These are phyloP conservation scores for Spatulosminthurus flaviceps DNA, from an alignment of 2,888 invertebrate species.

Conservation along the genomic window DNA sequence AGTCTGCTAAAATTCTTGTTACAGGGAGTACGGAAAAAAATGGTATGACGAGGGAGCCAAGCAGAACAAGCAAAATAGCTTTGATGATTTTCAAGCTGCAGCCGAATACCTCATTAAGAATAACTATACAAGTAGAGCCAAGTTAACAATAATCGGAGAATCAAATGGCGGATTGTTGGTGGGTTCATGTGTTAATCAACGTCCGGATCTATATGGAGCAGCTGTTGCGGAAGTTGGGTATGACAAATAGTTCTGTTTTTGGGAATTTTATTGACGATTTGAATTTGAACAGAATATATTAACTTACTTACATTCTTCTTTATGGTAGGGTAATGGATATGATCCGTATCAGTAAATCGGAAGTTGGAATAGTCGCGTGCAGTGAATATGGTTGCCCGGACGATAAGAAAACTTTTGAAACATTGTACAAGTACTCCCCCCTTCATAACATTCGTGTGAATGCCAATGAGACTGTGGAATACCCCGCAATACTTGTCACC, in stretches of 20 bases:
- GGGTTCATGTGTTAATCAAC: constrained; percentile 92
- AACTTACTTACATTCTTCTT: not conserved
- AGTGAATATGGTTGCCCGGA: constrained; percentile 96
- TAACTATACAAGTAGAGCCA: constrained; percentile 77
- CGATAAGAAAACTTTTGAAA: constrained; percentile 81
- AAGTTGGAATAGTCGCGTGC: constrained; percentile 95
- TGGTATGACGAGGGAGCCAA: constrained; percentile 43
- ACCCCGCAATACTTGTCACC: constrained; percentile 90
- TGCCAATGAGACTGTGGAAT: constrained; percentile 71
- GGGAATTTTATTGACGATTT: not conserved
- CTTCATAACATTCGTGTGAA: constrained; percentile 89
- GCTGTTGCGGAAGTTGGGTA: constrained; percentile 94
- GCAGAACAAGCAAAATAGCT: constrained; percentile 82
- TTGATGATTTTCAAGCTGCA: constrained; percentile 94
- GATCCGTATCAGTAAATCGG: constrained; percentile 97
- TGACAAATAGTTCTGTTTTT: constrained; percentile 74
- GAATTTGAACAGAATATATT: not conserved
- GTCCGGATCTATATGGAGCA: constrained; percentile 92
- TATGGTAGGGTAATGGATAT: constrained; percentile 91
- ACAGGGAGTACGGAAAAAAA: constrained; percentile 48
- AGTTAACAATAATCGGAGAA: constrained; percentile 87
- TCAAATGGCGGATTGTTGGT: constrained; percentile 96
- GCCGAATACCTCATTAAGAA: constrained; percentile 85
- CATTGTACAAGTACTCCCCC: constrained; percentile 87
- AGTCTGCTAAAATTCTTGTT: not conserved